Evolutionary conservation across 2,888 invertebrate species (phyloP), one percentile per base, ranked within the genome.

Genomic region (Cosmia pyralina): DNA sequence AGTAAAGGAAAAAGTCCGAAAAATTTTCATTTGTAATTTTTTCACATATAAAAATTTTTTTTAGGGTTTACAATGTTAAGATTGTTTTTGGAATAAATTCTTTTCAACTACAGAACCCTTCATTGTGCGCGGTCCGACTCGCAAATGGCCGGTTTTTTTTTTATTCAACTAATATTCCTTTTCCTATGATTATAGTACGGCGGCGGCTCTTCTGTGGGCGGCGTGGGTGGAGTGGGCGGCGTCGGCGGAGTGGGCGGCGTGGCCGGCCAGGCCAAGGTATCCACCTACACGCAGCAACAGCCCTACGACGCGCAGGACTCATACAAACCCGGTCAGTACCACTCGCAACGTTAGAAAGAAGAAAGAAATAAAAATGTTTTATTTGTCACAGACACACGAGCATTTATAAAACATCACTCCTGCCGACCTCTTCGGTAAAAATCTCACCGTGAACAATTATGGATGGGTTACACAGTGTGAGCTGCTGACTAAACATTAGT

Each of bases 231-330:
- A 19, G 93, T 92, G 44, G 91, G 91, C 13, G 93, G 92, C 0
- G 93, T 93, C 4, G 92, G 91, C 4, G 93, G 92, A 0, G 93
- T 93, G 19, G 92, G 92, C n/a, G 93, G 94, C 89, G 96, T 88
- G 94, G 94, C 87, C 85, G 96, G 85, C 84, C 95, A 77, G 50
- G 95, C 91, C 83, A 95, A 95, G 87, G 94, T 94, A 68, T 89
- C 90, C 73, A 90, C 88, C 28, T 95, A 94, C 91, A 89, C 93
- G 77, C 94, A 92, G 85, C 95, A 92, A 67, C 94, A 94, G 74
- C 93, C 93, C 55, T 96, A 96, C 89, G 96, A 96, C 84, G 92
- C 92, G 63, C 95, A 94, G 87, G 96, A 96, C 91, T 85, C 94
- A 0, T 96, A 96, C 88, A 96, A 95, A 69, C 89, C 91, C 1